These are phyloP conservation scores for Chrysina gloriosa DNA, from an alignment of 2,888 invertebrate genomes.

Conservation along the genomic window DNA sequence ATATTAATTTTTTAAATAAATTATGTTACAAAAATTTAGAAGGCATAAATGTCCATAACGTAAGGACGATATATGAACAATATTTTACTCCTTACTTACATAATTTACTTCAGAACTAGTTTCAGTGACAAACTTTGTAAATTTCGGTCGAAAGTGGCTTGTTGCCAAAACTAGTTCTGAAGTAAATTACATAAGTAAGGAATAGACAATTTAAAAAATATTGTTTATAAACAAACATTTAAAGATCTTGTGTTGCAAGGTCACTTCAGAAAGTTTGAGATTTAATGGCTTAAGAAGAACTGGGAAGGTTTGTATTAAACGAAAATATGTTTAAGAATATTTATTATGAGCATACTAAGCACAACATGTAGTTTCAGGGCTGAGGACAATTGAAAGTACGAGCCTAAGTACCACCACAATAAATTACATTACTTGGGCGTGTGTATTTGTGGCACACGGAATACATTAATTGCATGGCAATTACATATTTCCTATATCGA, in stretches of 20 bases:
- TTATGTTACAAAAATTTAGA: background rate
- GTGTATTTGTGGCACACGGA: slow-evolving; percentile 58
- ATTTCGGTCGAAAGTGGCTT: too few relatives aligned
- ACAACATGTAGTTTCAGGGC: slow-evolving; percentile 43
- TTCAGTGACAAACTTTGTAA: background rate
- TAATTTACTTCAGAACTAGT: background rate
- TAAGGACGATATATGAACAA: too few relatives aligned
- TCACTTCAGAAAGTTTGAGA: background rate
- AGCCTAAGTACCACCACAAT: slow-evolving; percentile 30
- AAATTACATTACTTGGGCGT: slow-evolving; percentile 54
- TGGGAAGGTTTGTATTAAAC: background rate
- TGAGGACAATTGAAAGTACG: slow-evolving; percentile 27
- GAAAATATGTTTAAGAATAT: slow-evolving; percentile 41
- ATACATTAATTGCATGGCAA: slow-evolving; percentile 62
- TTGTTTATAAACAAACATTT: background rate
- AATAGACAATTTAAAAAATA: too few relatives aligned
- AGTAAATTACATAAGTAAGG: too few relatives aligned
- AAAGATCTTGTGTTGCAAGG: too few relatives aligned
- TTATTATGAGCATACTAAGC: slow-evolving; percentile 52
- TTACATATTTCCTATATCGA: slow-evolving; percentile 62
- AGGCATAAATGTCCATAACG: too few relatives aligned
- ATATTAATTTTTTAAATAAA: background rate
- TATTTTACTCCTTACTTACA: too few relatives aligned
- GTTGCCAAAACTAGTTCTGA: too few relatives aligned
- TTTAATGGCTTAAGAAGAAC: background rate